phyloP scores from a whole-genome alignment of 30 jellyfish, hydroid and myxozoan genomes.

The Phacellophora camtschatica region DNA sequence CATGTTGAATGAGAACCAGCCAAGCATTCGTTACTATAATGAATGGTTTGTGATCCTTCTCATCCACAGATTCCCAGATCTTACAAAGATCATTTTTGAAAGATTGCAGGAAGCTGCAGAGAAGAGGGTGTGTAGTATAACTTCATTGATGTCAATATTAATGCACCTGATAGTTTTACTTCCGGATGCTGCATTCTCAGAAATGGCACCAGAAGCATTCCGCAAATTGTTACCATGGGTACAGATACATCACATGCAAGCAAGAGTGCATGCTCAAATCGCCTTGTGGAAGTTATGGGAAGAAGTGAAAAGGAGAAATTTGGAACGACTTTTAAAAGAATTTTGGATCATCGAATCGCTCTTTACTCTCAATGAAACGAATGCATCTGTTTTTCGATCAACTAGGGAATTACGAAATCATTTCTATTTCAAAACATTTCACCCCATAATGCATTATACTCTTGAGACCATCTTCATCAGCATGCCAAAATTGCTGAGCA shows the following conservation, averaged over 20 bases:
- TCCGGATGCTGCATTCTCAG: conserved; percentile 47
- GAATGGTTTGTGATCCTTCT: conserved; percentile 79
- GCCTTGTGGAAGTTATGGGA: conserved; percentile 73
- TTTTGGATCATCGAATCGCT: conserved; percentile 32
- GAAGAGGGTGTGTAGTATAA: conserved; percentile 58
- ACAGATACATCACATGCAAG: conserved; percentile 94
- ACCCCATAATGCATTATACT: conserved; percentile 70
- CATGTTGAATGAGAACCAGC: conserved; percentile 72
- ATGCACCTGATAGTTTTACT: conserved; percentile 63
- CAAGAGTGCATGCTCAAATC: conserved; percentile 79
- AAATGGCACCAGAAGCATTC: conserved; percentile 60
- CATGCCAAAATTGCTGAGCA: conserved; percentile 58
- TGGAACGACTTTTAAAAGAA: conserved; percentile 10
- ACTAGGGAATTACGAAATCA: conserved; percentile 42
- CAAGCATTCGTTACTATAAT: conserved; percentile 76
- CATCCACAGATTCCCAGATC: conserved; percentile 25
- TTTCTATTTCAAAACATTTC: conserved; percentile 64
- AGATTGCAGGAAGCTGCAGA: conserved; percentile 76
- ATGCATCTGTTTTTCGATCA: conserved; percentile 77
- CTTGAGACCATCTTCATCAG: conserved; percentile 71
- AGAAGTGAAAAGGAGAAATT: conserved; percentile 27
- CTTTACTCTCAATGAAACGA: conserved; percentile 60
- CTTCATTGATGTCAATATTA: conserved; percentile 58
- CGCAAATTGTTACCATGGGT: conserved; percentile 81
- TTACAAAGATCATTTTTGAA: conserved; percentile 42